Evolutionary conservation across 2,797 vertebrate species (phyloP).

Genomic region (Phalanger gymnotis): DNA sequence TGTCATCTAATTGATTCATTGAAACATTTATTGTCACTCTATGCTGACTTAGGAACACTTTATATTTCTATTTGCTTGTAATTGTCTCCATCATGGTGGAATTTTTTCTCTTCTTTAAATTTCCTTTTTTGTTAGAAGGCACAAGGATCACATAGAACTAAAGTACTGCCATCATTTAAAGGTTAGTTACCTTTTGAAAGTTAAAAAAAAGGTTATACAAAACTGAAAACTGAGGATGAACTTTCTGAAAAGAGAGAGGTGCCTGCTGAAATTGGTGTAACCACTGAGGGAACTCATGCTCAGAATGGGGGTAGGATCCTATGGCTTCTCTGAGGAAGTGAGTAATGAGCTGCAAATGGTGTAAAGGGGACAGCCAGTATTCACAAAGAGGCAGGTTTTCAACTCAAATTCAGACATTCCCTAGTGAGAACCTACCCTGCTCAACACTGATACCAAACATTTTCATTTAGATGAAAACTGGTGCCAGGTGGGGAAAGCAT

Average conservation of each 20-base stretch:
- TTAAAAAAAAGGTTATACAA: conserved; percentile 43
- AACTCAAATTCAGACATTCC: background rate
- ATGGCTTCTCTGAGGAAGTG: background rate
- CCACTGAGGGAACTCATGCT: background rate
- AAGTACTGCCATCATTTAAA: conserved; percentile 21
- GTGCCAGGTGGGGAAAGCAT: conserved; percentile 29
- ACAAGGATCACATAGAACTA: conserved; percentile 38
- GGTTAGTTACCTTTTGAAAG: conserved; percentile 40
- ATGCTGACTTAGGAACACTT: background rate
- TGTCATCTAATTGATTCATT: background rate
- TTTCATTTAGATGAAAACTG: conserved; percentile 55
- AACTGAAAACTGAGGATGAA: background rate
- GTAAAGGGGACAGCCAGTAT: conserved; percentile 31
- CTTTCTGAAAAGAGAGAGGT: background rate
- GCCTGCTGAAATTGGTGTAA: background rate
- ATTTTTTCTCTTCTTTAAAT: background rate
- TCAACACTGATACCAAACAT: conserved; percentile 14
- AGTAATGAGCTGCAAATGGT: background rate
- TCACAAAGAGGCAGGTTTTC: conserved; percentile 15
- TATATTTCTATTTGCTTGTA: background rate
- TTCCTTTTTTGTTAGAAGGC: conserved; percentile 36
- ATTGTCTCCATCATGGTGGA: background rate
- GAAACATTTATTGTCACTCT: background rate
- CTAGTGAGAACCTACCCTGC: conserved; percentile 24
- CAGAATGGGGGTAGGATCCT: background rate